These are phyloP conservation scores for Pica pica DNA, from an alignment of 2,113 vertebrate genomes.

Conservation along the genomic window DNA sequence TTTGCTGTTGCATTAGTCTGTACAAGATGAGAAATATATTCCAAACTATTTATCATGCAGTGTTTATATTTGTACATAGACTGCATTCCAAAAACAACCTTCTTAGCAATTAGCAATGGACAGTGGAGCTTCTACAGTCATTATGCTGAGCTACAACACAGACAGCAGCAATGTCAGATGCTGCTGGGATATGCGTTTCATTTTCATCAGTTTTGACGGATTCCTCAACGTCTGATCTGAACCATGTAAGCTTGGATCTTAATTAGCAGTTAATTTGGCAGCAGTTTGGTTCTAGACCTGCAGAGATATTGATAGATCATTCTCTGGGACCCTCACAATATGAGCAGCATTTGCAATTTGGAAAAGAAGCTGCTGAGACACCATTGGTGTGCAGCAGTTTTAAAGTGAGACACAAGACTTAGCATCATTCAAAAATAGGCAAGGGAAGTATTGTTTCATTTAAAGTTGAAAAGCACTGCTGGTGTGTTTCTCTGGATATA, in stretches of 20 bases:
- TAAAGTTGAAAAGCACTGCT: not conserved
- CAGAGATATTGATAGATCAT: not conserved
- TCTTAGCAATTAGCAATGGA: constrained; percentile 13
- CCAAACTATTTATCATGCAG: not conserved
- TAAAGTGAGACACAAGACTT: not conserved
- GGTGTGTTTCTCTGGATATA: not conserved
- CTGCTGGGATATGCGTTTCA: not conserved
- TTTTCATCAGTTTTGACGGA: constrained; percentile 18
- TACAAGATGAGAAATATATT: constrained; percentile 15
- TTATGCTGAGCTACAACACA: not conserved
- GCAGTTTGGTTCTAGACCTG: not conserved
- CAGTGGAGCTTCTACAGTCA: not conserved
- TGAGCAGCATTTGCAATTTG: not conserved
- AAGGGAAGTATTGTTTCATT: not conserved
- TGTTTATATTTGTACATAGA: not conserved
- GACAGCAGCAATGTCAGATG: not conserved
- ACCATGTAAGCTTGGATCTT: not conserved
- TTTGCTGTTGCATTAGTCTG: not conserved
- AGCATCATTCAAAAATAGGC: not conserved
- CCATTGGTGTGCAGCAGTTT: not conserved
- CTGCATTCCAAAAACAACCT: not conserved
- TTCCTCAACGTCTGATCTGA: not conserved
- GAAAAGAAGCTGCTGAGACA: not conserved
- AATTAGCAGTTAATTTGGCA: not conserved
- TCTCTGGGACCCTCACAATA: not conserved